Conservation (phyloP, 2,797 vertebrate genomes). For the Lindbergichthys nudifrons region DNA sequence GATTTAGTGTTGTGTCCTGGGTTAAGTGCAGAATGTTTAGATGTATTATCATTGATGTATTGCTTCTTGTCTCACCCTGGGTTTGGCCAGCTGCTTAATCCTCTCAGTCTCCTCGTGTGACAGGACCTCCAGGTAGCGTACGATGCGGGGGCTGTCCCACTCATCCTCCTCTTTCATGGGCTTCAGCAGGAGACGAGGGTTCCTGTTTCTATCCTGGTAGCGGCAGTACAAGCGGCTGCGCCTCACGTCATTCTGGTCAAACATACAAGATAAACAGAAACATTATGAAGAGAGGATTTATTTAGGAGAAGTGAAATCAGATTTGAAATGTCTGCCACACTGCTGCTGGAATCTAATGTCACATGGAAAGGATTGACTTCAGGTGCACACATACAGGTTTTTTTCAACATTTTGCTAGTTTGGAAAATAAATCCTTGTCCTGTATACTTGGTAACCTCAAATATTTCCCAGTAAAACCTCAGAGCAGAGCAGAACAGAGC, state of each 20-base stretch:
- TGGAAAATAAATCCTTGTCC: neutral
- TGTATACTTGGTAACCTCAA: no score
- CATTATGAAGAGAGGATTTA: neutral
- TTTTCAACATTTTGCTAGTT: neutral
- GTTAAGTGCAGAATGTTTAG: neutral
- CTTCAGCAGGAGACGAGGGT: conserved; percentile 90
- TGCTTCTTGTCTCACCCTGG: conserved; percentile 84
- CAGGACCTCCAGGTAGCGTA: conserved; percentile 91
- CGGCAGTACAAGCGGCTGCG: conserved; percentile 93
- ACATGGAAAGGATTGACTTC: neutral
- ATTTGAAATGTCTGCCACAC: neutral
- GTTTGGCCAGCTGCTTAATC: conserved; percentile 95
- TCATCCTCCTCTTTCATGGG: conserved; percentile 96
- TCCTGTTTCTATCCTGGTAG: conserved; percentile 89
- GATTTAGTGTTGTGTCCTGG: neutral
- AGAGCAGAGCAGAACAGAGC: neutral
- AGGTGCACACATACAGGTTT: no score
- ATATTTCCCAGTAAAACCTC: no score
- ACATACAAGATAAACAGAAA: neutral
- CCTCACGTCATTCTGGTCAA: conserved; percentile 85
- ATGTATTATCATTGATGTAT: neutral
- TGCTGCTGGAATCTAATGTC: neutral
- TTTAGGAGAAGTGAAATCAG: neutral
- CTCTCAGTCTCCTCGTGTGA: conserved; percentile 91
- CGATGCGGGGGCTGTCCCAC: conserved; percentile 97